A percentile compares a stretch with the other conserved stretches of the same genome.
These are phyloP conservation scores for Cabera pusaria DNA, from an alignment of 2,888 invertebrate genomes.

Conservation along the genomic window DNA sequence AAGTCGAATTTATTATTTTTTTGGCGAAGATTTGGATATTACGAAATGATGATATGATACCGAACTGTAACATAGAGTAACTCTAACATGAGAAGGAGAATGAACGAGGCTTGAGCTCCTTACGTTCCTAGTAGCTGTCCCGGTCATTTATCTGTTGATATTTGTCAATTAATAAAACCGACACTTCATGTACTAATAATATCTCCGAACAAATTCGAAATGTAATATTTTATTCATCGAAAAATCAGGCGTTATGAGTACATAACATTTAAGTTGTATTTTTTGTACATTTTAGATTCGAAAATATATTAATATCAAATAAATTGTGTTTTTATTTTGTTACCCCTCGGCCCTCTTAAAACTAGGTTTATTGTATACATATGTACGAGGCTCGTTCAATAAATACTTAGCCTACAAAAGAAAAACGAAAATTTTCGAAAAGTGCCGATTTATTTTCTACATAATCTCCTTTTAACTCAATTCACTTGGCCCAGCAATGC, in stretches of 20 bases:
- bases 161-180: constrained; percentile 74
- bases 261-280: constrained; percentile 88
- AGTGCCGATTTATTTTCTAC: too few species aligned
- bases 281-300: constrained; percentile 90
- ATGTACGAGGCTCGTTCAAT: too few species aligned
- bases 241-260: constrained; percentile 82
- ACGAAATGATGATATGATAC: constrained; percentile 36
- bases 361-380: too few species aligned
- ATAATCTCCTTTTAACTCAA: too few species aligned
- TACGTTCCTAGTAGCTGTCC: constrained; percentile 76
- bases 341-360: too few species aligned
- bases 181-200: constrained; percentile 52
- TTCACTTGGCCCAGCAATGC: too few species aligned
- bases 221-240: constrained; percentile 67
- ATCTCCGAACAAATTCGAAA: constrained; percentile 58
- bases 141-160: constrained; percentile 58
- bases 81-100: constrained; percentile 46
- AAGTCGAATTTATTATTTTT: constrained; percentile 75
- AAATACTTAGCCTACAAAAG: too few species aligned
- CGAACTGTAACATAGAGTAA: constrained; percentile 42
- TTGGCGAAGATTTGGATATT: constrained; percentile 55
- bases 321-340: constrained; percentile 61
- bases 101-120: constrained; percentile 56
- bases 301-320: constrained; percentile 87
- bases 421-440: too few species aligned